Percentiles rank a stretch among this genome's conserved stretches.
Conservation (phyloP, 2,888 invertebrate genomes). For the Callinectes sapidus region DNA sequence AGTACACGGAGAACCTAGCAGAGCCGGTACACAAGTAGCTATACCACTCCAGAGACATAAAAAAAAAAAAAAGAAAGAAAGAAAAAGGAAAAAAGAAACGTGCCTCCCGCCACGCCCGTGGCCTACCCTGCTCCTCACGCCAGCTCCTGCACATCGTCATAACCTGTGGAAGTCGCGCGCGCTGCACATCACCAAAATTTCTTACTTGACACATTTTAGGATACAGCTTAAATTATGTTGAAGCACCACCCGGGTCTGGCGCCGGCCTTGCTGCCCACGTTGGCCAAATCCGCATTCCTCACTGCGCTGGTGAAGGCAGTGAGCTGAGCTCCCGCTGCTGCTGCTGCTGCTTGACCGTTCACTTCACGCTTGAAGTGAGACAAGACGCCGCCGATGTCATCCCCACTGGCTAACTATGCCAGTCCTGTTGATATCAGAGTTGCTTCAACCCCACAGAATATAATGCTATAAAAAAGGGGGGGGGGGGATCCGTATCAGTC, state of each 20-base stretch:
- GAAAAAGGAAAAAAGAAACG: no score
- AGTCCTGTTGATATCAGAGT: background rate
- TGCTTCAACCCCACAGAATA: background rate
- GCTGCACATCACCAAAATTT: background rate
- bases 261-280: constrained; percentile 27
- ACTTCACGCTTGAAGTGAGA: background rate
- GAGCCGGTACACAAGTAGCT: background rate
- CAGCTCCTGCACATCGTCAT: background rate
- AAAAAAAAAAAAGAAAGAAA: no score
- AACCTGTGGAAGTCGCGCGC: background rate
- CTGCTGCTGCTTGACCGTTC: background rate
- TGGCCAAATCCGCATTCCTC: constrained; percentile 46
- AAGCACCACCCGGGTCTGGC: constrained; percentile 14
- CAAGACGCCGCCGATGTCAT: background rate
- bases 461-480: background rate
- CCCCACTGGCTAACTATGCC: background rate
- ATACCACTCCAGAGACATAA: background rate
- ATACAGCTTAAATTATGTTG: background rate
- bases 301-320: background rate
- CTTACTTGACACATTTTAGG: constrained; percentile 19
- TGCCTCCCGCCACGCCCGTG: background rate
- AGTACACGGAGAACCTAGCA: background rate
- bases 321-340: background rate
- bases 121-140: background rate
- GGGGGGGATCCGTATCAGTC: background rate